Base-by-base conservation (phyloP, 2,113 vertebrate genomes). In the Scatophagus argus region DNA sequence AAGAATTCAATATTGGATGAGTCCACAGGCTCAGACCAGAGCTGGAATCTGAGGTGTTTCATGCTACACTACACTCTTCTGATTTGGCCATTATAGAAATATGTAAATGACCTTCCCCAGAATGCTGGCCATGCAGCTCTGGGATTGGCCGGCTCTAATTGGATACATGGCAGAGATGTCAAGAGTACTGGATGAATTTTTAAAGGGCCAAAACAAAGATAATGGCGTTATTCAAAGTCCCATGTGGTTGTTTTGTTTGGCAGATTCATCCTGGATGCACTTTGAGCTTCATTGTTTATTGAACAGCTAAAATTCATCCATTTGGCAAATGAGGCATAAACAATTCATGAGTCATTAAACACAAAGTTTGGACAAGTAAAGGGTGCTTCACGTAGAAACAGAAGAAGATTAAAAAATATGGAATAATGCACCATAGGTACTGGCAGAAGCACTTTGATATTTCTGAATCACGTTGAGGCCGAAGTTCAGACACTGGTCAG, bases 1-100 rank as follows among this genome's bases (percentile, higher is more conserved):
- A 90, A 87, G 64, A 71, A 65, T 79, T 87, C 63, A 83, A 84
- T 84, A 82, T 76, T 81, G 80, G 82, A 89, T 85, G 82, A 90
- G 85, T 49, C 83, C 10, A 16, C 43, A 25, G 56, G 41, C 79
- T 73, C 71, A 52, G 51, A 75, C 72, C 75, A 54, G 62, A 79
- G 81, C 49, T 44, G 62, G 63, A 83, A 76, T 85, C 71, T 52
- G 43, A 77, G 61, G 77, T 60, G 31, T 80, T 89, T 87, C 81
- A 89, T 77, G 85, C 83, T 81, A 64, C 77, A 12, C 65, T 87
- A 79, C 81, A 72, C 67, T 70, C 70, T 56, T 62, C 67, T 75
- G 71, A 87, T 86, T 81, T 49, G 65, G 71, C 76, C 66, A 86
- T 86, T 87, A 83, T 82, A 56, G 68, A 82, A 90, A 83, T 88